A percentile compares a stretch with the other conserved stretches of the same genome.
phyloP scores from a whole-genome alignment of 1,140 invertebrate genomes.

The Plodia interpunctella region DNA sequence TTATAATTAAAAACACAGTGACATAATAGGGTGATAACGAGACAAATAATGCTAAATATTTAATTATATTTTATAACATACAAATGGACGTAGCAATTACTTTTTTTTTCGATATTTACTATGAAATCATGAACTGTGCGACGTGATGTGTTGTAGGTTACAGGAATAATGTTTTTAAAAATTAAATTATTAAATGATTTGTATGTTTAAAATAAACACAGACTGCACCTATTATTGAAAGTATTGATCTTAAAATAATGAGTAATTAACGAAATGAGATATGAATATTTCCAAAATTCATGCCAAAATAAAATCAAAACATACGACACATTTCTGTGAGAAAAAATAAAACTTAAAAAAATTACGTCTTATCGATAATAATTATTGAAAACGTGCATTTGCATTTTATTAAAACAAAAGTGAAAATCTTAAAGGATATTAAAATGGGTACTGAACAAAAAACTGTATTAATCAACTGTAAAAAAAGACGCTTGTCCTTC shows the following conservation, averaged over 20 bases:
- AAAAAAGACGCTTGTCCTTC: too few relatives aligned
- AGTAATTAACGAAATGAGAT: too few relatives aligned
- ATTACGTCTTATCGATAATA: neutral
- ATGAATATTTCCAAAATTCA: too few relatives aligned
- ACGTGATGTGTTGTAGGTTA: conserved; percentile 1
- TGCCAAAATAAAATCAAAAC: too few relatives aligned
- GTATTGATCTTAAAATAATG: too few relatives aligned
- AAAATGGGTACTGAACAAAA: too few relatives aligned
- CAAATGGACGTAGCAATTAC: conserved; percentile 66
- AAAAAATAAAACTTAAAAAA: neutral
- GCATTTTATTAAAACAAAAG: neutral
- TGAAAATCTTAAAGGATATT: neutral
- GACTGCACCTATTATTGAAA: too few relatives aligned
- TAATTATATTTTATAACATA: conserved; percentile 49
- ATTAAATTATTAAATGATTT: neutral
- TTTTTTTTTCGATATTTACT: conserved; percentile 7
- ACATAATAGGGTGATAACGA: neutral
- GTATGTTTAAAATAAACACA: too few relatives aligned
- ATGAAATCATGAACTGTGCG: conserved; percentile 10
- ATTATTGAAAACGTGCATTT: neutral
- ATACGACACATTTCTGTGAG: neutral
- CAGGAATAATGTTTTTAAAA: neutral
- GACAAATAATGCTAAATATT: conserved; percentile 32
- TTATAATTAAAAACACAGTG: neutral
- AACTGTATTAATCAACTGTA: too few relatives aligned